Base-by-base conservation (phyloP, 2,797 vertebrate genomes). In the Menidia menidia region DNA sequence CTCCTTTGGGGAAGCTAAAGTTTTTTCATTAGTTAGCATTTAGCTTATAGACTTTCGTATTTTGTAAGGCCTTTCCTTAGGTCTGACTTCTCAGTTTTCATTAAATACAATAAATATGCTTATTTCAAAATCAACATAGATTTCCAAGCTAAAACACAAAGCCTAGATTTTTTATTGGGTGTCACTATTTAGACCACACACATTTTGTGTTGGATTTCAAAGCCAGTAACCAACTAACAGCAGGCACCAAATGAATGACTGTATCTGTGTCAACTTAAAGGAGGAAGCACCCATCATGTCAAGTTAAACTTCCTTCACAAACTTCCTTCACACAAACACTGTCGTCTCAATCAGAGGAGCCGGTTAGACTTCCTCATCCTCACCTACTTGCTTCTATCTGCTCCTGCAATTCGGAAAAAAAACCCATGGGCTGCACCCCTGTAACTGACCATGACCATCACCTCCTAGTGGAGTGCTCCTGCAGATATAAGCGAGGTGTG, bases 391-490 rank as follows among this genome's bases (percentile, higher is more conserved):
- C 32, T 39, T 15, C n/a, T 44, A 35, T 60, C 60, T 53, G 32
- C 55, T 59, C 44, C 35, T 64, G 44, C 52, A 45, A 61, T 55
- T 70, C 44, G 53, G 43, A 52, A 11, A 60, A 11, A 60, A 33
- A 2, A n/a, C 1, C 45, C 4, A 25, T 30, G 50, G 4, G 35
- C 63, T 71, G 4, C 61, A 55, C 16, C 4, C 44, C 30, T 44
- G 50, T 41, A 41, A 18, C 57, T 56, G 41, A 63, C 58, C 56
- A 19, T 66, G 64, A 71, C 57, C 75, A 74, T 75, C 63, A 77
- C 68, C 71, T 66, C 71, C 30, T 16, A 0, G 11, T 6, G 19
- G 32, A 25, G 32, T 1, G 3, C 53, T 33, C 54, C 67, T 31
- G 18, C 15, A 41, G 25, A 3, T 41, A 43, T 60, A 48, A 9